Evolutionary conservation across 2,113 vertebrate genomes (phyloP), one percentile per base, ranked within the genome.

Genomic region (Probosciger aterrimus): DNA sequence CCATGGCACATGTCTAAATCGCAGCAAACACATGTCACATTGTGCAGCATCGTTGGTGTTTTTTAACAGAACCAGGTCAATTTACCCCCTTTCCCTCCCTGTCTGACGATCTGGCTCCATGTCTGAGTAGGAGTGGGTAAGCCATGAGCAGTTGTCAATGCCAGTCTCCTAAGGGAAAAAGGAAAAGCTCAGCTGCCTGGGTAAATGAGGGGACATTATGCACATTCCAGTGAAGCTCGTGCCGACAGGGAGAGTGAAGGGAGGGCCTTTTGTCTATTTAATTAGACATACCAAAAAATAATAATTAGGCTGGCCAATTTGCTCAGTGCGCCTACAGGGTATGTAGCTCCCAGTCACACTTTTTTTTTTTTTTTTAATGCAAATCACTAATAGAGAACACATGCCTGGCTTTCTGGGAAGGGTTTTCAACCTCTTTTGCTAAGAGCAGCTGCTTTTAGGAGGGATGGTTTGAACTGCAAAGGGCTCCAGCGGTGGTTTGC

Each of bases 251-350:
- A 93, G 84, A 93, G 81, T 95, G 89, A 95, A 95, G 49, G 91
- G 74, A 95, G 28, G 67, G 81, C 78, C 84, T 94, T 96, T 96
- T 97, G 90, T 96, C 96, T 95, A 90, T 96, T 94, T 96, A 94
- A 95, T 95, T 94, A 95, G 95, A 96, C 70, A 91, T 87, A 93
- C 84, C 69, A 94, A 96, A 96, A 97, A 97, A 96, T 95, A 97
- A 96, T 97, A 97, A 97, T 97, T 95, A 96, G 94, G 71, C 81
- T 95, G 92, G 92, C 88, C 93, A 96, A 96, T 97, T 96, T 96
- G 79, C 92, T 94, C 88, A 92, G 92, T 94, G 90, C 0, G 62
- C 90, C 96, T 95, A 88, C 82, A 75, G 97, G 94, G 93, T 93
- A 93, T 89, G 68, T 65, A 91, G 90, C 82, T 91, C 82, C 64